A percentile compares a stretch with the other conserved stretches of the same genome.
phyloP scores from a whole-genome alignment of 2,888 invertebrate species.

The Molorchus minor region DNA sequence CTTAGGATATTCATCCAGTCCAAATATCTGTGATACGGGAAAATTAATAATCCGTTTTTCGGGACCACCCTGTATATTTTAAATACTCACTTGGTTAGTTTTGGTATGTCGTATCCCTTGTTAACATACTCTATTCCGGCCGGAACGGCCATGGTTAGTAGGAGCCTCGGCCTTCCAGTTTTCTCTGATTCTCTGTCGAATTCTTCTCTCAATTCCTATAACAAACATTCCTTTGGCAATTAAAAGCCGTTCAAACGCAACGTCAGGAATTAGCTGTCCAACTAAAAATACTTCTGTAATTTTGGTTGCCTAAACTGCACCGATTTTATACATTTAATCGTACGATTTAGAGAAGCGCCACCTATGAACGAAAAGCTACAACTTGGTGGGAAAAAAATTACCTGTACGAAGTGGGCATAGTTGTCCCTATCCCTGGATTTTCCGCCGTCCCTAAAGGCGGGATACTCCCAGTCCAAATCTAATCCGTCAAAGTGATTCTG shows the following conservation, averaged over 20 bases:
- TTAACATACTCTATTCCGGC: slow-evolving; percentile 93
- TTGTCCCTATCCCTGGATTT: slow-evolving; percentile 85
- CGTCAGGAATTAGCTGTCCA: too few relatives aligned
- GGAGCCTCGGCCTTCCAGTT: slow-evolving; percentile 80
- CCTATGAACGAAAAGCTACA: too few relatives aligned
- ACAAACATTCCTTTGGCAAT: too few relatives aligned
- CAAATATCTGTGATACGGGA: slow-evolving; percentile 73
- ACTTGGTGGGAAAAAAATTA: too few relatives aligned
- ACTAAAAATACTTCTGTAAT: too few relatives aligned
- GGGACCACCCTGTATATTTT: background rate
- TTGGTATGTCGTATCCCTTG: slow-evolving; percentile 91
- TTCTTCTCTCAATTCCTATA: slow-evolving; percentile 84
- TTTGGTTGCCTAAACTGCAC: too few relatives aligned
- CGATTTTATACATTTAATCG: too few relatives aligned
- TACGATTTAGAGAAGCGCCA: too few relatives aligned
- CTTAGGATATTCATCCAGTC: slow-evolving; percentile 93
- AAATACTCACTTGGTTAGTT: slow-evolving; percentile 76
- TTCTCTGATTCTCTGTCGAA: slow-evolving; percentile 87
- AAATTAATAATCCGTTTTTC: background rate
- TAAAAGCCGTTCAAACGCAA: too few relatives aligned
- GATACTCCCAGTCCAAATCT: slow-evolving; percentile 93
- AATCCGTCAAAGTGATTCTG: slow-evolving; percentile 94
- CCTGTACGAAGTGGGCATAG: slow-evolving; percentile 86
- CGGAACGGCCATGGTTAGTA: slow-evolving; percentile 93
- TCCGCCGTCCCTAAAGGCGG: slow-evolving; percentile 82